Evolutionary conservation across 92 coral and sea anemone genomes (phyloP).

Genomic region (Porites cylindrica): DNA sequence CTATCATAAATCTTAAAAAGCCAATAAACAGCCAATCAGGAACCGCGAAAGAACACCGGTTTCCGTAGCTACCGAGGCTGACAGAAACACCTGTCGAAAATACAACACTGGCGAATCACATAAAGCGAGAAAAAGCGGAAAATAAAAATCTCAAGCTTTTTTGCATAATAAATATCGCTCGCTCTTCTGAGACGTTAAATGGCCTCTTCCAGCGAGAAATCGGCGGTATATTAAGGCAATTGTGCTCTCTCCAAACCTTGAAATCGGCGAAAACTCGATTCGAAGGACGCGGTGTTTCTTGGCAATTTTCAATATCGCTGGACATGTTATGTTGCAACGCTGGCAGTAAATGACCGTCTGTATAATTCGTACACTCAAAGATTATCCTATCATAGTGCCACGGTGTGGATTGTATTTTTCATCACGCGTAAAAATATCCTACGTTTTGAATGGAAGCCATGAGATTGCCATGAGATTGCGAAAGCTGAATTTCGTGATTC

Average conservation of each 20-base stretch:
- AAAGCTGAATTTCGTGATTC: neutral
- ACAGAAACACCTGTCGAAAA: constrained; percentile 83
- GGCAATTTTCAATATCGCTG: neutral
- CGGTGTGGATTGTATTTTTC: constrained; percentile 9
- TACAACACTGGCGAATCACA: constrained; percentile 76
- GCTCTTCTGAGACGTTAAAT: constrained; percentile 28
- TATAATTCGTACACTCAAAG: constrained; percentile 14
- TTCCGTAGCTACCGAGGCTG: constrained; percentile 62
- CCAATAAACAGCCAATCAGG: constrained; percentile 59
- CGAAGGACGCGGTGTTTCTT: neutral
- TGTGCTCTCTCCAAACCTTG: neutral
- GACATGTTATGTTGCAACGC: neutral
- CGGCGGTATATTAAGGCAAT: neutral
- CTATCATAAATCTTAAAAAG: neutral
- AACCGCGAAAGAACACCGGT: constrained; percentile 37
- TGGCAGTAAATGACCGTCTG: constrained; percentile 32
- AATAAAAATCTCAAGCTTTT: constrained; percentile 48
- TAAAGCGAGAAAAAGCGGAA: constrained; percentile 31
- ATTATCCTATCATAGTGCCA: constrained; percentile 14
- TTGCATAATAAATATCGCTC: constrained; percentile 57
- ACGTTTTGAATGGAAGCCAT: constrained; percentile 7
- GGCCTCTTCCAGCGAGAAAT: constrained; percentile 13
- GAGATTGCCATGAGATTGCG: neutral
- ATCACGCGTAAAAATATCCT: constrained; percentile 5
- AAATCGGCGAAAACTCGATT: neutral